Base-by-base conservation (phyloP, 2,113 vertebrate species). In the Zosterops pallidus region DNA sequence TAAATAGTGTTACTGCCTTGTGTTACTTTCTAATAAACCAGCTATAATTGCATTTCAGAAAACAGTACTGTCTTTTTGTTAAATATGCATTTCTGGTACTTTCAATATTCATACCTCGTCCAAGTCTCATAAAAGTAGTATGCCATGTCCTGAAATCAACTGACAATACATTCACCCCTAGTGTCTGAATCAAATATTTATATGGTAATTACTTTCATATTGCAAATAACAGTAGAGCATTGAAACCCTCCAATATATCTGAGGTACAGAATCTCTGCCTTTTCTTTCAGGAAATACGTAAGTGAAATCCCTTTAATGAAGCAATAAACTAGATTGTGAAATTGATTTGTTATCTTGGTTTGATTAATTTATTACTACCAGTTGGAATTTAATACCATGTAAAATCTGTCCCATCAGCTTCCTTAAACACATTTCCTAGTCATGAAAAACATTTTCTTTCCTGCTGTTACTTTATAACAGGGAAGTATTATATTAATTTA, bases 401-500 rank as follows among this genome's bases (percentile, higher is more conserved):
- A 60, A 55, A 96, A 59, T 90, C 52, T 70, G 37, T 92, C 31
- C 26, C 63, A 83, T 11, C 49, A 42, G 68, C 93, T 96, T 76
- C 69, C 89, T 96, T 92, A 91, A 93, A 67, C 21, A 81, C 16
- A 70, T 59, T 83, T 94, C 78, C 42, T 72, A 28, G 8, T 75
- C 52, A 86, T 94, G 42, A 82, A 95, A 91, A 77, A 3, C 13
- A 46, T 88, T 91, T 75, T n/a, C 25, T 80, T 93, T 67, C 82
- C 87, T 94, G 64, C 72, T 95, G 62, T 94, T 85, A 69, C 89
- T 92, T 75, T 90, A 28, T 80, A 90, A 74, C 14, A 82, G 11
- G 28, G 50, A 72, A 64, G 62, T 83, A 46, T n/a, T 89, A 46
- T 16, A 64, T 94, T 95, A 95, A 95, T 95, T 95, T 94, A 88